Evolutionary conservation across 2,888 invertebrate genomes (phyloP), one percentile per base, ranked within the genome.

Genomic region (Spodoptera exigua): DNA sequence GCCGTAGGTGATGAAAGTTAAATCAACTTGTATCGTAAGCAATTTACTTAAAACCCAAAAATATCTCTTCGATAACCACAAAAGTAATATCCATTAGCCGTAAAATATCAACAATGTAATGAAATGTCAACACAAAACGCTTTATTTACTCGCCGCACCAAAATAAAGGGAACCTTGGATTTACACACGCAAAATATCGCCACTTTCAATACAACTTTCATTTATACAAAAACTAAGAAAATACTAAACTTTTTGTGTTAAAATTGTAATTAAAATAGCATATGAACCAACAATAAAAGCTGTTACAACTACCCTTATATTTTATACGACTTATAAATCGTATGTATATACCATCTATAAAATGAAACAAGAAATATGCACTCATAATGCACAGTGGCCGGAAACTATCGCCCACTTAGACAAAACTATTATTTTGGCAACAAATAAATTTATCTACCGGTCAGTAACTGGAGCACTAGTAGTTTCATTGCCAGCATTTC

Each of bases 401-500:
- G 78, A 72, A 72, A 70, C 56, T 45, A 21, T 37, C 73, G 46
- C 80, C 80, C 74, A 77, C 79, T 61, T 27, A 46, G 36, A n/a
- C 37, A 57, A 67, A 68, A 21, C 55, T 53, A 53, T 58, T 66
- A 77, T 77, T 78, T 74, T 75, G 68, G 68, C 58, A 70, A 73
- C 77, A 57, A 68, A 63, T 70, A 65, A 63, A 65, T 72, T 71
- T 68, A 72, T 71, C 45, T 48, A 60, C 45, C 66, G 54, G 58
- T 65, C 68, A 61, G 52, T 39, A 76, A 76, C 54, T 77, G 66
- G 84, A 83, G 74, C 82, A 46, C 73, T 69, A 80, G 78, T 68
- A 82, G 79, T 84, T 86, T 87, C 88, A 89, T 88, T 88, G 87
- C 83, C 84, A 74, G 71, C 57, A 77, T 91, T 85, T 89, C 84